Evolutionary conservation across 2,888 invertebrate species (phyloP).

Genomic region (Odontocerum albicorne): DNA sequence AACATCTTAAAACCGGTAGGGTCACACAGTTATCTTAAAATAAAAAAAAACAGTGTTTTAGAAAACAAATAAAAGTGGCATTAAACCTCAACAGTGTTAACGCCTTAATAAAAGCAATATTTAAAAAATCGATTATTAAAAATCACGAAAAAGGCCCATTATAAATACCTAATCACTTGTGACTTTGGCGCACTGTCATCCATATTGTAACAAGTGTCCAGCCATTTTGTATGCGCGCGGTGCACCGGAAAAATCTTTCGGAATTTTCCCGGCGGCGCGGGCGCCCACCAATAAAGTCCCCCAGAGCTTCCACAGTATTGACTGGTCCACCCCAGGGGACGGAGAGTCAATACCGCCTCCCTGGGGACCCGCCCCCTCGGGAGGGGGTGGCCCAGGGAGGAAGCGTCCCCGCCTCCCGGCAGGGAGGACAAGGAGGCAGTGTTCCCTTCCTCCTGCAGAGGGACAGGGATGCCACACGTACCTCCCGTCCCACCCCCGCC

Average conservation of each 20-base stretch:
- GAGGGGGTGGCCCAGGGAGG: conserved; percentile 46
- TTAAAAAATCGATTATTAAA: no score
- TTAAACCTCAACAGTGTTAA: no score
- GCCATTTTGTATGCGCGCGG: conserved; percentile 8
- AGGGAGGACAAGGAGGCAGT: conserved; percentile 21
- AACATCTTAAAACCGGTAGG: no score
- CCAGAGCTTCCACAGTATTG: conserved; percentile 46
- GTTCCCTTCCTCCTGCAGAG: conserved; percentile 21
- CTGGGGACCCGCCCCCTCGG: conserved; percentile 46
- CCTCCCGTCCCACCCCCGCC: conserved; percentile 38
- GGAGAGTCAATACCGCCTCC: conserved; percentile 60
- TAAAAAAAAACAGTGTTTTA: no score
- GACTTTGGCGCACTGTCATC: neutral
- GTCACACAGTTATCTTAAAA: no score
- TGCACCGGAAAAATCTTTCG: conserved; percentile 17
- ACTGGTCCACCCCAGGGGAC: conserved; percentile 46
- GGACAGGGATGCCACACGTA: conserved; percentile 7
- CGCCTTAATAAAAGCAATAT: no score
- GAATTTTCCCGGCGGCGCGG: conserved; percentile 14
- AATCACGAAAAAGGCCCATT: no score
- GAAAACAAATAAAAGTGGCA: no score
- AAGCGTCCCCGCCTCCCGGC: conserved; percentile 32
- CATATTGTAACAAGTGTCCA: neutral
- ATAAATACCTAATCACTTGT: no score
- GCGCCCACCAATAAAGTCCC: conserved; percentile 33